Evolutionary conservation across 2,113 vertebrate species (phyloP).

Genomic region (Hyperoodon ampullatus): DNA sequence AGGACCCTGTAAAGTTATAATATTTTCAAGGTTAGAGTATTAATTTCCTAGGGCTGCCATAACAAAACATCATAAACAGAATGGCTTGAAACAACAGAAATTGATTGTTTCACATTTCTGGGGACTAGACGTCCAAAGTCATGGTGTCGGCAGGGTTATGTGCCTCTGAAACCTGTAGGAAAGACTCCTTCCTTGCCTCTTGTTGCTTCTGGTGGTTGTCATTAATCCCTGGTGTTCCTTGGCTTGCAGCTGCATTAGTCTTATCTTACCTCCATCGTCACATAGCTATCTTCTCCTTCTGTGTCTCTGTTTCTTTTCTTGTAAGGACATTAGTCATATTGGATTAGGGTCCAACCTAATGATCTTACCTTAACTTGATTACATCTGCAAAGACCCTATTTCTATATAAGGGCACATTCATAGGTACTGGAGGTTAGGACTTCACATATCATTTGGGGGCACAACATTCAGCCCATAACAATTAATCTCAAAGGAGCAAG

Average conservation of each 20-base stretch:
- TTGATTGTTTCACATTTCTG: background rate
- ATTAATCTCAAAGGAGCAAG: background rate
- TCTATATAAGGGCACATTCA: background rate
- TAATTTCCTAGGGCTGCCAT: background rate
- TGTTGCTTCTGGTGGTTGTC: too few species aligned
- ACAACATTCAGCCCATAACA: background rate
- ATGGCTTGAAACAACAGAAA: background rate
- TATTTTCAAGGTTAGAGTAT: background rate
- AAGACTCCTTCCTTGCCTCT: background rate
- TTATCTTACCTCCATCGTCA: background rate
- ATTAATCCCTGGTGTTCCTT: rapidly evolving
- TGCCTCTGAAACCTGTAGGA: background rate
- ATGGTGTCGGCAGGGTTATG: background rate
- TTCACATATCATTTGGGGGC: background rate
- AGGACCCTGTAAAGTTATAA: background rate
- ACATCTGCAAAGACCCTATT: background rate
- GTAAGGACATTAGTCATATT: background rate
- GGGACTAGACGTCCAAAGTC: background rate
- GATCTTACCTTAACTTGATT: background rate
- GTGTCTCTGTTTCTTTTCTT: background rate
- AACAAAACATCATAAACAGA: background rate
- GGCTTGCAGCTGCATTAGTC: too few species aligned
- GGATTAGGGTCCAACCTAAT: background rate
- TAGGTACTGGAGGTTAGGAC: background rate
- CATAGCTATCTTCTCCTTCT: background rate